Conservation (phyloP, 1,140 invertebrate species). For the Drosophila bocki region DNA sequence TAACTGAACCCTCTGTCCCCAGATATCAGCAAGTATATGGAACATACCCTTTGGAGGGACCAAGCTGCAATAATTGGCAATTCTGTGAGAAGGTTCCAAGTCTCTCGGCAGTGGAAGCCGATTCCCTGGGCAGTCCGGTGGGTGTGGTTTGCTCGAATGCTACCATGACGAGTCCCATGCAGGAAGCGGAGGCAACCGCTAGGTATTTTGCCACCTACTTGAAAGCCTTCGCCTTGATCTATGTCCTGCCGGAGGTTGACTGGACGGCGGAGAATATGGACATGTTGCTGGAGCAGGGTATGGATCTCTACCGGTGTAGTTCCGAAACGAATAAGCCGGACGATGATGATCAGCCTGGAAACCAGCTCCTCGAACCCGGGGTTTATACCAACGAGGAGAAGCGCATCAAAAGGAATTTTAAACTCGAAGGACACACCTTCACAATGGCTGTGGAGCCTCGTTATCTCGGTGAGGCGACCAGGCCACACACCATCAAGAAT, state of each 20-base stretch:
- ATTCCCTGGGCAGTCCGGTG: conserved; percentile 49
- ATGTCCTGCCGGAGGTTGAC: conserved; percentile 67
- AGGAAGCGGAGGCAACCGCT: background rate
- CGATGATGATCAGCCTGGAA: background rate
- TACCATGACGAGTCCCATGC: background rate
- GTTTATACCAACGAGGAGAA: conserved; percentile 33
- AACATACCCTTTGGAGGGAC: background rate
- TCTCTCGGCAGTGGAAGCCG: conserved; percentile 16
- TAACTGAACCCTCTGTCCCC: background rate
- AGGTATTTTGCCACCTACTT: conserved; percentile 56
- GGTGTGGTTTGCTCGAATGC: conserved; percentile 32
- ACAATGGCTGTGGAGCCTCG: conserved; percentile 62
- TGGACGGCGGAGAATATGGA: conserved; percentile 65
- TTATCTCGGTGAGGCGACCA: conserved; percentile 13
- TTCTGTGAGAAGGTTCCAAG: conserved; percentile 15
- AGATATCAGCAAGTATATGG: conserved; percentile 2
- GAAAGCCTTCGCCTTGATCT: conserved; percentile 72
- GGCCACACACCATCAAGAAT: conserved; percentile 42
- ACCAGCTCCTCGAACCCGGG: background rate
- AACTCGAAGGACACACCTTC: conserved; percentile 57
- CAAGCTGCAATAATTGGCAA: conserved; percentile 3
- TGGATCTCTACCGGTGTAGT: conserved; percentile 33
- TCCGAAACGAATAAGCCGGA: background rate
- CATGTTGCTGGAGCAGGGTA: conserved; percentile 59
- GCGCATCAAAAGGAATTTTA: conserved; percentile 55